A percentile compares a stretch with the other conserved stretches of the same genome.
phyloP scores from a whole-genome alignment of 2,888 invertebrate species.

The Fragum whitleyi region DNA sequence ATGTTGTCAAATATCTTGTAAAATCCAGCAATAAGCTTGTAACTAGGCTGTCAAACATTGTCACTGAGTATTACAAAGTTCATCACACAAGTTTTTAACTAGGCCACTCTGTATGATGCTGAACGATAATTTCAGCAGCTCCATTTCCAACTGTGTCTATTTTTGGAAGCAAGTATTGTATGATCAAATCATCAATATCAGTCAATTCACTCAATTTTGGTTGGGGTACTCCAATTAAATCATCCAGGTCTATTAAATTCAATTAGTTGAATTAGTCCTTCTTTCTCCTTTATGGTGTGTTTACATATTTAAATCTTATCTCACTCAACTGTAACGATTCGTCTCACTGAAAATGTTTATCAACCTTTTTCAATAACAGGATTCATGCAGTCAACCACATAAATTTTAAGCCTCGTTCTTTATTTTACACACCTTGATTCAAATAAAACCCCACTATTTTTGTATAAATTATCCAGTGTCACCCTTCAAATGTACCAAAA shows the following conservation, averaged over 20 bases:
- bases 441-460: not conserved
- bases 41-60: too few species aligned
- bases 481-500: not conserved
- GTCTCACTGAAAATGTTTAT: not conserved
- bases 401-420: not conserved
- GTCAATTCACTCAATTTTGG: not conserved
- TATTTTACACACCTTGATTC: not conserved
- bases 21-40: not conserved
- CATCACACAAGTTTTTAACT: too few species aligned
- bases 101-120: too few species aligned
- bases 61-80: too few species aligned
- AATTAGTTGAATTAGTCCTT: too few species aligned
- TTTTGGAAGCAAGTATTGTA: not conserved
- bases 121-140: too few species aligned
- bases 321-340: not conserved
- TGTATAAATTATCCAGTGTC: not conserved
- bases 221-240: not conserved
- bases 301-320: not conserved
- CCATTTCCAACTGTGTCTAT: not conserved
- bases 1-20: not conserved
- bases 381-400: not conserved
- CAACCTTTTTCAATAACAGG: not conserved
- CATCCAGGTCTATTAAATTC: too few species aligned
- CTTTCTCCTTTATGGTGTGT: too few species aligned
- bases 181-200: not conserved